These are phyloP conservation scores for Hyla sarda DNA, from an alignment of 2,113 vertebrate genomes.

Conservation along the genomic window DNA sequence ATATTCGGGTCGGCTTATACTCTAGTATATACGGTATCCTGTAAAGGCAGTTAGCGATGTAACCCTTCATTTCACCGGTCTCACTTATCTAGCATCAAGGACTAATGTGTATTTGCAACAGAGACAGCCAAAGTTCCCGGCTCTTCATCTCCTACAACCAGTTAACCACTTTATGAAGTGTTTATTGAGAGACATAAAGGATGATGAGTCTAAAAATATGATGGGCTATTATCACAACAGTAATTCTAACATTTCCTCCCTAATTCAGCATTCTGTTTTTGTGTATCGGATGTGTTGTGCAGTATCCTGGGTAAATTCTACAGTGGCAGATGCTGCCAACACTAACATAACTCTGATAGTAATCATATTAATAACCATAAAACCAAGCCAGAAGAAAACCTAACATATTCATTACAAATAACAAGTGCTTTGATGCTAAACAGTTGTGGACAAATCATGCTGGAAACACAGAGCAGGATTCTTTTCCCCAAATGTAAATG, in stretches of 20 bases:
- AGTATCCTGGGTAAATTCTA: slow-evolving; percentile 49
- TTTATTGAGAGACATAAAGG: slow-evolving; percentile 56
- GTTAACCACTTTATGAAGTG: slow-evolving; percentile 58
- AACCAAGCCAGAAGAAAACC: slow-evolving; percentile 52
- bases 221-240: slow-evolving; percentile 59
- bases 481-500: too few relatives aligned
- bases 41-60: not conserved
- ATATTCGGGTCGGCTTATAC: too few relatives aligned
- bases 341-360: slow-evolving; percentile 50
- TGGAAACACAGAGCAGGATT: slow-evolving; percentile 1
- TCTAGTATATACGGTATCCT: too few relatives aligned
- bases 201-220: slow-evolving; percentile 57
- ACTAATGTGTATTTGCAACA: slow-evolving; percentile 14
- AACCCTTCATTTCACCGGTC: not conserved
- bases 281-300: slow-evolving; percentile 57
- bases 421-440: slow-evolving; percentile 44
- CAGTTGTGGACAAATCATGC: slow-evolving; percentile 34
- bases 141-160: slow-evolving; percentile 49
- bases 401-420: slow-evolving; percentile 56
- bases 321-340: slow-evolving; percentile 52
- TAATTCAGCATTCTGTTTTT: slow-evolving; percentile 58
- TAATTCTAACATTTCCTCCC: slow-evolving; percentile 57
- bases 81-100: not conserved
- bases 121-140: slow-evolving; percentile 10
- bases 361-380: slow-evolving; percentile 58